Evolutionary conservation across 2,113 vertebrate genomes (phyloP), one percentile per base, ranked within the genome.

Genomic region (Callospermophilus lateralis): DNA sequence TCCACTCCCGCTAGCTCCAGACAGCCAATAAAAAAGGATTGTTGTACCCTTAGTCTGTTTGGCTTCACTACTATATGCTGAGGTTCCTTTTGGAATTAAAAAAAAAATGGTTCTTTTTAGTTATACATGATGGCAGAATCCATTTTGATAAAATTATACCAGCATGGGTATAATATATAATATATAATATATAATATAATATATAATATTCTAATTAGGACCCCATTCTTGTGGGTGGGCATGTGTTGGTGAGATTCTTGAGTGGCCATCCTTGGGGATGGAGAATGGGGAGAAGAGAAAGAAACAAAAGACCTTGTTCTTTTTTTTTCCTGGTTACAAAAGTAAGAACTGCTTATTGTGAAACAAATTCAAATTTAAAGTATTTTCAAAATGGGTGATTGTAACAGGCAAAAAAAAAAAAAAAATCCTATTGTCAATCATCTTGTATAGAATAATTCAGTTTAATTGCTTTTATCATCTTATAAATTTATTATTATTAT

Each of bases 351-450:
- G 4, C n/a, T 89, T 3, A 72, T 81, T 86, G 70, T 90, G 77
- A 94, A 94, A 87, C 63, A 91, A 72, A 88, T 67, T 72, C 3
- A 72, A 83, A 63, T 63, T 28, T 63, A 97, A 90, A 53, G 4
- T 39, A 12, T 30, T 92, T 91, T n/a, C 48, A 37, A 97, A 67
- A 65, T n/a, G 51, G 55, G 34, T 78, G 19, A 45, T 83, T 73
- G 11, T 86, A 86, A 79, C 45, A 65, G 28, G 4, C 58, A 61
- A 61, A 61, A 65, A 65, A 92, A 58, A 2, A 5, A 58, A 58
- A 61, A 63, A 63, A 84, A 39, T 11, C 6, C 34, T 70, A 79
- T 19, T 48, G 24, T 76, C 63, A 70, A 55, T 87, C 63, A 89
- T 83, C 84, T 37, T 24, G 42, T 26, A 83, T 87, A 28, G 61